Conservation (phyloP, 1,140 invertebrate species). For the Globodera rostochiensis region DNA sequence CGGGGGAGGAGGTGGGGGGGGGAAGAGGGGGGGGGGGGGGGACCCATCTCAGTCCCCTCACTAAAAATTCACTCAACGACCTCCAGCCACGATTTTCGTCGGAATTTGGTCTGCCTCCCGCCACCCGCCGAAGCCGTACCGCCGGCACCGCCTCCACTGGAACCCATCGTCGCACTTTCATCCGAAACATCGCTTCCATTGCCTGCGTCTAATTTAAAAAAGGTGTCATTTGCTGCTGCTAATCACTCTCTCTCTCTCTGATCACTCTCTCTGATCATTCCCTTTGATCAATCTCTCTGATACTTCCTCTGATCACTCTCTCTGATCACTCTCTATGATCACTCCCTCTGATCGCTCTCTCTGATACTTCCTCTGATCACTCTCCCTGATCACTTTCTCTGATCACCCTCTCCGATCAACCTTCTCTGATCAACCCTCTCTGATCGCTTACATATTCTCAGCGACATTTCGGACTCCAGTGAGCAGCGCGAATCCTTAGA, state of each 20-base stretch:
- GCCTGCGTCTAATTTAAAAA: slow-evolving; percentile 10
- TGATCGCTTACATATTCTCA: slow-evolving; percentile 42
- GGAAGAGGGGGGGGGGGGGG: too few species aligned
- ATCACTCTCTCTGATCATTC: too few species aligned
- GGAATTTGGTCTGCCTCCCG: slow-evolving; percentile 4
- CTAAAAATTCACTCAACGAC: background rate
- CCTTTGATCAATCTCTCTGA: too few species aligned
- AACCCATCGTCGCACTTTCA: slow-evolving; percentile 49
- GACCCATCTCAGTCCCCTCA: too few species aligned
- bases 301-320: too few species aligned
- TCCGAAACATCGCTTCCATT: slow-evolving; percentile 64
- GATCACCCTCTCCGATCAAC: too few species aligned
- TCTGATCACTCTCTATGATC: background rate
- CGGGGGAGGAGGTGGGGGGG: too few species aligned
- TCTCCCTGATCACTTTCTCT: too few species aligned
- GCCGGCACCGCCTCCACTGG: slow-evolving; percentile 13
- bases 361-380: too few species aligned
- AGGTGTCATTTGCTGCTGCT: too few species aligned
- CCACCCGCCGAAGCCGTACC: slow-evolving; percentile 11
- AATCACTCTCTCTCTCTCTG: too few species aligned
- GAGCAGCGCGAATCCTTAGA: slow-evolving; percentile 58
- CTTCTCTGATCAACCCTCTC: background rate
- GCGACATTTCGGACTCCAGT: slow-evolving; percentile 62
- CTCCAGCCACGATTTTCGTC: slow-evolving; percentile 64
- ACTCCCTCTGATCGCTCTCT: background rate